phyloP scores from a whole-genome alignment of 2,113 vertebrate genomes.

The Piliocolobus tephrosceles region DNA sequence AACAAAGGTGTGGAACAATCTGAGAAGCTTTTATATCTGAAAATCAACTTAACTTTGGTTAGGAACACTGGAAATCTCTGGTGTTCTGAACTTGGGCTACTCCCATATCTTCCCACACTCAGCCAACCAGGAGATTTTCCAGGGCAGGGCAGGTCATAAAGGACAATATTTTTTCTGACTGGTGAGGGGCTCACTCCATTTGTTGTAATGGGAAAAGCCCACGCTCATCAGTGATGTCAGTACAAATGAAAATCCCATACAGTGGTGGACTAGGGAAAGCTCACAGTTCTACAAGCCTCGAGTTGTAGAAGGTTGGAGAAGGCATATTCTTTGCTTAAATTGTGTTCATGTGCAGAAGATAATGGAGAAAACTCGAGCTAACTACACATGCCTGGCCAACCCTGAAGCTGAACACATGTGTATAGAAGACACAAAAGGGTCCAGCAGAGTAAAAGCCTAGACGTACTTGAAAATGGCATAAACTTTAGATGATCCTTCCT shows the following conservation, averaged over 20 bases:
- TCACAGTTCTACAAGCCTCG: not conserved
- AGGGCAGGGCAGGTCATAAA: not conserved
- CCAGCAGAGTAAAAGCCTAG: not conserved
- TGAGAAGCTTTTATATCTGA: not conserved
- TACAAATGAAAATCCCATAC: not conserved
- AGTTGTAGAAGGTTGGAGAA: not conserved
- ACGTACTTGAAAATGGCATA: not conserved
- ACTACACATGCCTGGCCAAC: not conserved
- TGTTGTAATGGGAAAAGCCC: not conserved
- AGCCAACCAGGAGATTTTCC: not conserved
- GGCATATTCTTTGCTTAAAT: not conserved
- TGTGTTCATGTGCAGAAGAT: not conserved
- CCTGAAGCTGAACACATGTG: not conserved
- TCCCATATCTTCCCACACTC: fast-evolving
- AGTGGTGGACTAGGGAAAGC: not conserved
- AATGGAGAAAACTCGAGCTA: not conserved
- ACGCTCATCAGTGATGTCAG: not conserved
- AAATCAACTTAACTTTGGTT: not conserved
- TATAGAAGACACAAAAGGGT: not conserved
- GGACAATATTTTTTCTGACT: not conserved
- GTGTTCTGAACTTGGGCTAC: not conserved
- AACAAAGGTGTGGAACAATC: not conserved
- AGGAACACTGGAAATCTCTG: not conserved
- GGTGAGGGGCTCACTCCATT: not conserved
- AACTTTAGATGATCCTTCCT: not conserved